A percentile compares a stretch with the other conserved stretches of the same genome.
Conservation (phyloP, 2,888 invertebrate genomes). For the Uropetala carovei region DNA sequence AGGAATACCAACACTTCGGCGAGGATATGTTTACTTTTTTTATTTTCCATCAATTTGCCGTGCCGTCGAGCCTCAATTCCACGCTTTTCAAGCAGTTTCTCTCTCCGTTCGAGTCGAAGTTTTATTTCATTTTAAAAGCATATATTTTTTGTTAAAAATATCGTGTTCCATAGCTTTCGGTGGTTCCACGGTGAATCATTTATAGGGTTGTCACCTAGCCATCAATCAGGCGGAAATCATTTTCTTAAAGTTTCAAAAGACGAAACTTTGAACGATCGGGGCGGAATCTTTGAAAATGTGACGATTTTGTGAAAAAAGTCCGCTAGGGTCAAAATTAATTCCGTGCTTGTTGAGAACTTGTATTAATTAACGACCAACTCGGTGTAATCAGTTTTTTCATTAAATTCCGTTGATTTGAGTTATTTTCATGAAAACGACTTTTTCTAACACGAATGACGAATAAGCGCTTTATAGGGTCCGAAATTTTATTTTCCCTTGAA, state of each 20-base stretch:
- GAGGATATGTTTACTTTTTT: not conserved
- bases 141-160: constrained; percentile 6
- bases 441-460: no score
- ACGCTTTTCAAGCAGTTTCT: constrained; percentile 24
- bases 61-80: constrained; percentile 34
- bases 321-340: no score
- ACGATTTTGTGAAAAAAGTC: no score
- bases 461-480: no score
- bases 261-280: no score
- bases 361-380: no score
- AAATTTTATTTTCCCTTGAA: no score
- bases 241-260: not conserved
- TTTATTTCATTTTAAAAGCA: not conserved
- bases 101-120: not conserved
- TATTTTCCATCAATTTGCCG: constrained; percentile 31
- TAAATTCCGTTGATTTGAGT: no score
- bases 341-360: no score
- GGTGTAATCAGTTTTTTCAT: no score
- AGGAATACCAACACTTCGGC: not conserved
- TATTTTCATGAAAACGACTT: no score
- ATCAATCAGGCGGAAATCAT: constrained; percentile 32
- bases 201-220: constrained; percentile 44
- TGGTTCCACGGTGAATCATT: constrained; percentile 32
- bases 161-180: constrained; percentile 21
- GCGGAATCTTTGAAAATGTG: no score